Evolutionary conservation across 2,797 vertebrate species (phyloP), one percentile per base, ranked within the genome.

Genomic region (Varecia variegata): DNA sequence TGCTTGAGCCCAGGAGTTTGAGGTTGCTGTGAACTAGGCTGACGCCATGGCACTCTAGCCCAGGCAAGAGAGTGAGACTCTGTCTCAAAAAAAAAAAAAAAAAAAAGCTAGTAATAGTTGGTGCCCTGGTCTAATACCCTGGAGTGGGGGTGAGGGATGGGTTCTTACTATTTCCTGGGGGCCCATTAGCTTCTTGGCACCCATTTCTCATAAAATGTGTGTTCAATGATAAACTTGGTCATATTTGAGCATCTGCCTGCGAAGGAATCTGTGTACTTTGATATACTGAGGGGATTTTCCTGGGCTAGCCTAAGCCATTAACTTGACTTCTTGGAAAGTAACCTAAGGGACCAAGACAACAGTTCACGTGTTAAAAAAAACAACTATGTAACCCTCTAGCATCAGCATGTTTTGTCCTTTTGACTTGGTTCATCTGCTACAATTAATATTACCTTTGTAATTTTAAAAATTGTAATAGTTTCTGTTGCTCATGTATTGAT

Each of bases 391-490:
- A 32, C 74, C 79, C 15, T 2, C 54, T 62, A 30, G 67, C 15
- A 14, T 93, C 10, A 35, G 1, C 45, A 20, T 60, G 79, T 47
- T 76, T 47, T 40, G 23, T 88, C 9, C 35, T 80, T 82, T 85
- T 82, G 23, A 58, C 38, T 47, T 88, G 32, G 12, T 76, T 85
- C n/a, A 27, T 91, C 81, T 90, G 60, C 30, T 85, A 12, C 8
- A 9, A 56, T 56, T 56, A 23, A 56, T 67, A 0, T 91, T 88
- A 71, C 38, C 47, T 32, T 92, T 95, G 87, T 74, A 38, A 30
- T 67, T 95, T 88, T 80, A 73, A 45, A 95, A 77, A 13, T 83
- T 68, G 76, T 70, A 71, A 32, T 18, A 45, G 18, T 95, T 96
- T 73, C 12, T 93, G 3, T 71, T 73, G 8, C 54, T 94, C 2